Conservation (phyloP, 2,797 vertebrate species). For the Coracias cyanogaster region DNA sequence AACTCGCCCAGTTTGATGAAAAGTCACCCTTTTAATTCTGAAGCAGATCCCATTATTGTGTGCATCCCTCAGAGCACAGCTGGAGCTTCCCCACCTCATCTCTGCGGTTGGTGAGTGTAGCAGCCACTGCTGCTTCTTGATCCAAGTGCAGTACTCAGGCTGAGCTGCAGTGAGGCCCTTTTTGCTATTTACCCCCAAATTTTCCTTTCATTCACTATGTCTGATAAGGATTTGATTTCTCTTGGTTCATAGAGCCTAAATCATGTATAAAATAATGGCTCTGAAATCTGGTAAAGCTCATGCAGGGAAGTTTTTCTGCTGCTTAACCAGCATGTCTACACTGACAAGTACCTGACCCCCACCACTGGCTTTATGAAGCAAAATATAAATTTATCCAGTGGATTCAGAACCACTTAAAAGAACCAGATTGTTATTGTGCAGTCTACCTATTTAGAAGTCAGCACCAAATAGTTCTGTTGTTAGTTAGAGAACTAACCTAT, state of each 20-base stretch:
- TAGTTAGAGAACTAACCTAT: not conserved
- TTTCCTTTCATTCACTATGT: not conserved
- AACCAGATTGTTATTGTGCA: not conserved
- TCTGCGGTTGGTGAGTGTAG: not conserved
- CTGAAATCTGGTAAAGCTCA: not conserved
- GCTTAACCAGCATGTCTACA: not conserved
- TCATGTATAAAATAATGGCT: not conserved
- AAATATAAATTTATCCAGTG: not conserved
- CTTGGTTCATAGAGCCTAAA: not conserved
- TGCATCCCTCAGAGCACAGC: not conserved
- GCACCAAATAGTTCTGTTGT: not conserved
- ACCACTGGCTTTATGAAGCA: not conserved
- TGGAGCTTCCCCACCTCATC: not conserved
- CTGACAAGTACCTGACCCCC: not conserved
- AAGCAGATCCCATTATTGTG: rapidly evolving
- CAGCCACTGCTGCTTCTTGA: not conserved
- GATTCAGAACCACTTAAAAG: not conserved
- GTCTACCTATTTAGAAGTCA: not conserved
- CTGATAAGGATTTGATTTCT: not conserved
- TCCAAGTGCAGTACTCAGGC: not conserved
- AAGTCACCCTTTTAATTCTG: not conserved
- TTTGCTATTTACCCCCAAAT: not conserved
- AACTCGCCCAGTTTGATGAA: not conserved
- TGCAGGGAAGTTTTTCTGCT: not conserved
- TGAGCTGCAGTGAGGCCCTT: not conserved